Evolutionary conservation across 2,888 invertebrate species (phyloP), one percentile per base, ranked within the genome.

Genomic region (Entomobrya multifasciata): DNA sequence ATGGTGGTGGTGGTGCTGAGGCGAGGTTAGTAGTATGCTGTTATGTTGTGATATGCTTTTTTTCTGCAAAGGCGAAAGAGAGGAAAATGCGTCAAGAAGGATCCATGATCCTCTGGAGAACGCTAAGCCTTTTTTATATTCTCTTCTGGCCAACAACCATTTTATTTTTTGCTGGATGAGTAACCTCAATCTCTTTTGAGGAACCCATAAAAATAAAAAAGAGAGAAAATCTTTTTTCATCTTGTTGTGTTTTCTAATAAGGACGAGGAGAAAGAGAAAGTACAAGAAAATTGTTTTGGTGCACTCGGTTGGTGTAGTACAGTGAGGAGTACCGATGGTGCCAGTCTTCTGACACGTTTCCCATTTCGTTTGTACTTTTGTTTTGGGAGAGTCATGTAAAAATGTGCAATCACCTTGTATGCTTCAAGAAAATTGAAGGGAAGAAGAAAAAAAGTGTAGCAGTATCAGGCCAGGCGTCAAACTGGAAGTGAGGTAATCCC

Each of bases 81-180:
- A 17, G n/a, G 72, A 74, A 74, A 74, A 74, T 74, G 67, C 22
- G 67, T 22, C 72, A 74, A 74, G 25, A 55, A 76, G 55, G n/a
- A 76, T 52, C 77, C 77, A 74, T 74, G 79, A 79, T 47, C 44
- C 60, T 62, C 78, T 78, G 49, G 78, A 78, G 78, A 60, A 60
- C 27, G 27, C 62, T 78, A 78, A 78, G 78, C 62, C 78, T 20
- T 78, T 78, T 78, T 78, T 78, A 78, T 78, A 62, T 78, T 78
- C 78, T 78, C 82, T 82, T 57, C 57, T 72, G 81, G 57, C 57
- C 81, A 57, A 72, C 81, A 57, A 72, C 52, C 81, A 70, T 81
- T 81, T 81, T 81, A 81, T 82, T 82, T 82, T 55, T 74, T 82
- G 74, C 74, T 74, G 47, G 72, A 82, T 74, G 82, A 82, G 60